Base-by-base conservation (phyloP, 2,113 vertebrate genomes). In the Mixornis gularis region DNA sequence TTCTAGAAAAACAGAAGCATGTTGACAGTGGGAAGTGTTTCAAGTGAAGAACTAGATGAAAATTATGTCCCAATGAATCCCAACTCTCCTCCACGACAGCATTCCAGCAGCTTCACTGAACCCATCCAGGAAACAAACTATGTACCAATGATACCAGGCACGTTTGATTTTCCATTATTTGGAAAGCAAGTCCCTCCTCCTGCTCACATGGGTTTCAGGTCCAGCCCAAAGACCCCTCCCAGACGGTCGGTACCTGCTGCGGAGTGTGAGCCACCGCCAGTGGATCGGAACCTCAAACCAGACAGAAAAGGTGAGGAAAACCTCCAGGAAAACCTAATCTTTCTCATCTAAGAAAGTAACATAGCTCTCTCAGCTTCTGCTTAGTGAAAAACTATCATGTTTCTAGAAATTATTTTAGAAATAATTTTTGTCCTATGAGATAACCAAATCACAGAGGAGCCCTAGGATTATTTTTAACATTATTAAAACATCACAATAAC, bases 51-150 rank as follows among this genome's bases (percentile, higher is more conserved):
- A 95, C 94, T 98, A 72, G 98, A 99, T 96, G 99, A 99, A 97
- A 99, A 99, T 98, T 99, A 99, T 30, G 99, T 99, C 44, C 99
- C 98, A 38, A 99, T 99, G 99, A 99, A 98, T 71, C 98, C 98
- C 93, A 99, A 99, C 96, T 99, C 99, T 34, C 99, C 99, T 3
- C 99, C 99, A 32, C 98, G 99, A 82, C 98, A 99, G 77, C 99
- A 98, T 96, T 99, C 99, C 56, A 98, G 98, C 97, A 99, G 98
- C 96, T 97, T 99, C 84, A 96, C 98, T 7, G 99, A 99, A 95
- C 98, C 98, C 41, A 97, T 98, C 85, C 98, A 98, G 85, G 99
- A 99, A 97, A 97, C 99, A 76, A 99, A 99, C 97, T 99, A 99
- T 36, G 98, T 99, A 65, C 99, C 99, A 84, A 99, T 99, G 99